Evolutionary conservation across 2,888 invertebrate genomes (phyloP), one percentile per base, ranked within the genome.

Genomic region (Adineta ricciae): DNA sequence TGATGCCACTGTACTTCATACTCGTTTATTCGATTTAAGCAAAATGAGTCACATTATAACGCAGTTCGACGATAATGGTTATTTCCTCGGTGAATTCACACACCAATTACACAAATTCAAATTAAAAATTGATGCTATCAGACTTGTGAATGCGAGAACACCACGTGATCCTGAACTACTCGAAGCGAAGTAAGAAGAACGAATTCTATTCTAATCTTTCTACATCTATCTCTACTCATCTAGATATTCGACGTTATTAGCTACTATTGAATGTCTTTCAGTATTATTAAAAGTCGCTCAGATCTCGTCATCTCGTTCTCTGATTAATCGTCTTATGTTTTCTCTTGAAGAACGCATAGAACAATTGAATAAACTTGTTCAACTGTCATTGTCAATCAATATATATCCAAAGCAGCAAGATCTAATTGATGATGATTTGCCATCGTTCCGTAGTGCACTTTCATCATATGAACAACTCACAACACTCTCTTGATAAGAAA

Each of bases 161-260:
- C 78, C 78, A 41, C 41, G 41, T 41, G 24, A 78, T 78, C 41
- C 78, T n/a, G 78, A 78, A 78, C 41, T 78, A 78, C n/a, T 78
- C 24, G 78, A 78, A 78, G 78, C 78, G 24, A 41, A 24, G 78
- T 78, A 78, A 1, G 11, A 24, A 3, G 46, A 46, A 11, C 11
- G 5, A 5, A 46, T 46, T 46, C 46, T n/a, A 46, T 46, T 46
- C 46, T 46, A 46, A 46, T 46, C 46, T 46, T 46, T 46, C n/a
- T n/a, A n/a, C n/a, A 46, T 46, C 46, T 46, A 46, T 46, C 16
- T 9, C 9, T 41, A 24, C 19, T n/a, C n/a, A 14, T 41, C 11
- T 78, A 78, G 78, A 78, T 78, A 78, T 78, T 78, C 78, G 41
- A n/a, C 78, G n/a, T 38, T 78, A 78, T 41, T 78, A 78, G 78